A percentile compares a stretch with the other conserved stretches of the same genome.
These are phyloP conservation scores for Tigriopus japonicus DNA, from an alignment of 1,140 invertebrate species.

Conservation along the genomic window DNA sequence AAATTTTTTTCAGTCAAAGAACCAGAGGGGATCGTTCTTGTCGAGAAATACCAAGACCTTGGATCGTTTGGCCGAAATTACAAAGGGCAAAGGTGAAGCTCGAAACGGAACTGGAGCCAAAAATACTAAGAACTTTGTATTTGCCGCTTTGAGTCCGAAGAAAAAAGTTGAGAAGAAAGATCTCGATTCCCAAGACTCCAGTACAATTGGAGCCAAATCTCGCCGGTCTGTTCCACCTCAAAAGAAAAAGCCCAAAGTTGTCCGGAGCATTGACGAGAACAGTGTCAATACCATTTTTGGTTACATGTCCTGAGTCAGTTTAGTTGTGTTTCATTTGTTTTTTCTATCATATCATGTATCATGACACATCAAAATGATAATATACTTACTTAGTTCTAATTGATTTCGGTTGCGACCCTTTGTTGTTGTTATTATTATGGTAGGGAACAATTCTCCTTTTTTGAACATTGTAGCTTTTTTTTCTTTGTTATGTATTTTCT, in stretches of 20 bases:
- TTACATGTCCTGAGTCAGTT: background rate
- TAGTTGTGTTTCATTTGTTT: background rate
- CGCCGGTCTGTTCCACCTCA: background rate
- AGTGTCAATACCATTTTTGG: background rate
- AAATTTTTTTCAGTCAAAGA: background rate
- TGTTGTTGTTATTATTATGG: too few relatives aligned
- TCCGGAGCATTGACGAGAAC: background rate
- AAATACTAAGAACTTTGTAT: slow-evolving; percentile 7
- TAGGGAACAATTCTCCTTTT: too few relatives aligned
- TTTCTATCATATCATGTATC: too few relatives aligned
- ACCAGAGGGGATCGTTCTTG: slow-evolving; percentile 1
- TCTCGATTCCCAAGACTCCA: background rate
- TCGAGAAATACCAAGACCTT: slow-evolving; percentile 1
- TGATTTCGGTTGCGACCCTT: too few relatives aligned
- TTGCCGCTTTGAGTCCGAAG: slow-evolving; percentile 3
- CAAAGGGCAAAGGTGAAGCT: slow-evolving; percentile 4
- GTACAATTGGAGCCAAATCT: too few relatives aligned
- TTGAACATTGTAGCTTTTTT: too few relatives aligned
- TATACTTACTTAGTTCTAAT: too few relatives aligned
- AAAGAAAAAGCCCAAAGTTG: background rate
- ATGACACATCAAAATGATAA: too few relatives aligned
- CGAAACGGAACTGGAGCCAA: background rate
- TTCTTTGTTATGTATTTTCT: too few relatives aligned
- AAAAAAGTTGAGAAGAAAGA: background rate
- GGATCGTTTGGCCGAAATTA: slow-evolving; percentile 2